Evolutionary conservation across 2,113 vertebrate species (phyloP).

Genomic region (Dryoscopus gambensis): DNA sequence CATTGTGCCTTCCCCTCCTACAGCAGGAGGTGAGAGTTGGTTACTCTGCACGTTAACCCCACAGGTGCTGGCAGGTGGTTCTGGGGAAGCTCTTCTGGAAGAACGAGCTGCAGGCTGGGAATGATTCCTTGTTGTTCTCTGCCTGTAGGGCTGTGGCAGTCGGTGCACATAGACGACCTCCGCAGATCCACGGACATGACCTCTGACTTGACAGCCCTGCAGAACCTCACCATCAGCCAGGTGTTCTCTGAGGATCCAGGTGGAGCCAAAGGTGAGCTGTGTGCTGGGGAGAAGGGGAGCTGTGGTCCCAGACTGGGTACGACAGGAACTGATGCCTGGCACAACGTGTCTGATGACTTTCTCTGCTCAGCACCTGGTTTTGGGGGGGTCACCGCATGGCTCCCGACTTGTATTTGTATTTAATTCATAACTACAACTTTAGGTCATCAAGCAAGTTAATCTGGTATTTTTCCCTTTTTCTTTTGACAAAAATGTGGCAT

Average conservation of each 20-base stretch:
- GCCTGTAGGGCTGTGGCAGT: slow-evolving; percentile 85
- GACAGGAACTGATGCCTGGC: background rate
- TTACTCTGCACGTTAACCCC: background rate
- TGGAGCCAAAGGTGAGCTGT: slow-evolving; percentile 55
- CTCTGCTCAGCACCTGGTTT: background rate
- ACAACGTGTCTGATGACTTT: fast-evolving
- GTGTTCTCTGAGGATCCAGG: slow-evolving; percentile 73
- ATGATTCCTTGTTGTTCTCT: background rate
- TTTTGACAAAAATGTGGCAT: background rate
- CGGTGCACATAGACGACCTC: slow-evolving; percentile 93
- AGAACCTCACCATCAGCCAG: slow-evolving; percentile 85
- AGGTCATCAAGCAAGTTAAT: background rate
- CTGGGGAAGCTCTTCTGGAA: background rate
- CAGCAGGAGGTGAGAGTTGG: background rate
- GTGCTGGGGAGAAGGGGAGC: background rate
- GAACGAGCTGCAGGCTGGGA: background rate
- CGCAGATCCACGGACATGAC: slow-evolving; percentile 82
- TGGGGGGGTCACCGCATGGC: background rate
- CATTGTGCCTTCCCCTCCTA: background rate
- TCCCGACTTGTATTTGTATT: background rate
- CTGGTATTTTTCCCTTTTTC: background rate
- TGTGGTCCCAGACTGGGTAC: background rate
- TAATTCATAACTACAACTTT: background rate
- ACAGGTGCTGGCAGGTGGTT: background rate
- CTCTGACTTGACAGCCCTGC: slow-evolving; percentile 84